Evolutionary conservation across 2,888 invertebrate genomes (phyloP).

Genomic region (Nematopogon swammerdamellus): DNA sequence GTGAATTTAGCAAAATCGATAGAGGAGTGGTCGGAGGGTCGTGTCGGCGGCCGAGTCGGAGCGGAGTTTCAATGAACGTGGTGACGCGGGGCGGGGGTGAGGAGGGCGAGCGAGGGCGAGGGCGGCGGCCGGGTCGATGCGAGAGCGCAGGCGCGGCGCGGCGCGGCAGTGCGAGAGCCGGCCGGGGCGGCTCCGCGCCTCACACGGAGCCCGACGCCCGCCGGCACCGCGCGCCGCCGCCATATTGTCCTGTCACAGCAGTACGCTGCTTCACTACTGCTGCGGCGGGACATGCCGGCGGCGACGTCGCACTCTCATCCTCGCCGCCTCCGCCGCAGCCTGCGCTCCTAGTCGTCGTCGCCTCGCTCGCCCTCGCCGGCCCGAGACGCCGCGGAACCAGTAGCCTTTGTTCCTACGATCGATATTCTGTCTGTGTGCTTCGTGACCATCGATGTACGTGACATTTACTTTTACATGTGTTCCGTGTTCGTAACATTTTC

Average conservation of each 20-base stretch:
- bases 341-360: constrained; percentile 13
- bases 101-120: constrained; percentile 17
- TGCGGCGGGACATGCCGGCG: constrained; percentile 81
- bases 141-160: constrained; percentile 21
- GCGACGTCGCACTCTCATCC: constrained; percentile 26
- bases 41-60: constrained; percentile 16
- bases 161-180: constrained; percentile 34
- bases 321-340: constrained; percentile 1
- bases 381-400: constrained; percentile 7
- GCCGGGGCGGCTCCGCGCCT: constrained; percentile 27
- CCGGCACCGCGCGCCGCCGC: constrained; percentile 55
- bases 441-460: neutral
- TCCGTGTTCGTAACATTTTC: neutral
- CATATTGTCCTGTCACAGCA: constrained; percentile 99
- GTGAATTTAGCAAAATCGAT: constrained; percentile 34
- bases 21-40: constrained; percentile 28
- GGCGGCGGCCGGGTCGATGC: constrained; percentile 30
- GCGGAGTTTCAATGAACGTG: constrained; percentile 36
- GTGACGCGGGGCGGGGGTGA: constrained; percentile 10
- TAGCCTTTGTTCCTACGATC: constrained; percentile 8
- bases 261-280: constrained; percentile 81
- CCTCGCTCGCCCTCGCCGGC: neutral
- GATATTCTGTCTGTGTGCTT: neutral
- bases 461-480: neutral
- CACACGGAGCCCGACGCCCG: constrained; percentile 54